Evolutionary conservation across 2,113 vertebrate genomes (phyloP), one percentile per base, ranked within the genome.

Genomic region (Theristicus caerulescens): DNA sequence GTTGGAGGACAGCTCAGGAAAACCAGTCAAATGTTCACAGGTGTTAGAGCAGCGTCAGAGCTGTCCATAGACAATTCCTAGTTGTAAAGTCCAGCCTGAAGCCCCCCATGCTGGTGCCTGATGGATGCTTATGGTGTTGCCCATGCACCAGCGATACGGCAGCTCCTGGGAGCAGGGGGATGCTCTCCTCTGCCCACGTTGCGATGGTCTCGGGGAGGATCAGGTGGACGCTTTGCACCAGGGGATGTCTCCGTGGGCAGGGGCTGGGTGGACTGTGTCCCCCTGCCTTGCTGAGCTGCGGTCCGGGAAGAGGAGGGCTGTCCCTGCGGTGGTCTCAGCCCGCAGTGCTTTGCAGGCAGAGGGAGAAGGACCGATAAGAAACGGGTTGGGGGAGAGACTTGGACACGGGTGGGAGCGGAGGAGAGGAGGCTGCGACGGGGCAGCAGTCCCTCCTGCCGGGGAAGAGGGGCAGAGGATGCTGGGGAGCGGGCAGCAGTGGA

Each of bases 121-220:
- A 1, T 4, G 42, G 55, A 19, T 1, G 13, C 69, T 26, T 11
- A 3, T 2, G 40, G 38, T 2, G 8, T 61, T 55, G 54, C n/a
- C 20, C 36, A 0, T 3, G 40, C 49, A 13, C 14, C 5, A 2
- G 31, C 16, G 36, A 9, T 3, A 4, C 2, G 6, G 52, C 6
- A 25, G 64, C 34, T 12, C 40, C 62, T 18, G 51, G 42, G 42
- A 15, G 31, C 16, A 42, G 2, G 46, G 31, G 38, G 36, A 26
- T 52, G 78, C 40, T 46, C 20, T 5, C 15, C 14, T 13, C 24
- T 29, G 55, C 36, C 55, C 19, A 3, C 0, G 1, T 11, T 21
- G 19, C 2, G 9, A 15, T 4, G 32, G 6, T 17, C 49, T 38
- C 5, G 1, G 40, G 24, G 21, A 31, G 82, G 21, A 26, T 6